Base-by-base conservation (phyloP, 1,140 invertebrate species). In the Ostrea denselamellosa region DNA sequence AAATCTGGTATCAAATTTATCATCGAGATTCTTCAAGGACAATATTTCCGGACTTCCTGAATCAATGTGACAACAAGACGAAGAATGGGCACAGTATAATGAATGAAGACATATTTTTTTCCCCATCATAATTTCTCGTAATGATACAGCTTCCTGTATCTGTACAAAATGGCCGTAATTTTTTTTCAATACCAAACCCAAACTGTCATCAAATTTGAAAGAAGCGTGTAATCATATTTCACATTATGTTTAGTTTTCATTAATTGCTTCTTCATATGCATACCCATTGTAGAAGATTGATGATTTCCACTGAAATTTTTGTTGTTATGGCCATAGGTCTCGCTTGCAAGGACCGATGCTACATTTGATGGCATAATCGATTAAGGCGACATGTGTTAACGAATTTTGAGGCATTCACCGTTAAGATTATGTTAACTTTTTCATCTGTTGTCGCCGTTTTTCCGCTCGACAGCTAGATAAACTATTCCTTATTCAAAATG, bases 201-300 rank as follows among this genome's bases (percentile, higher is more conserved):
- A 25, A 22, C 65, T 71, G 65, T 71, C 65, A 71, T 28, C n/a
- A 25, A 25, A 71, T 28, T 71, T 71, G 65, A 71, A 71, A 22
- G 12, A 28, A 71, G 65, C 8, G 8, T 28, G 22, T 71, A 10
- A 71, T 71, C 25, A 71, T 28, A 28, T 9, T 25, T n/a, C 9
- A n/a, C 22, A 25, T 22, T 3, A 12, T 25, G 22, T 12, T 58
- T 8, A 71, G 22, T 25, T 71, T 71, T 71, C 25, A 28, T 28
- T 10, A 25, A 71, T 25, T 71, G n/a, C 22, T 71, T 22, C 10
- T 71, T 71, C 12, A 3, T 28, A 22, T 22, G 5, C 65, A 28
- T 22, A 71, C 65, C n/a, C 25, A 71, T 28, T 25, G 65, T 28
- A 8, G 65, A 12, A 22, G 65, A 71, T 71, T 22, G 65, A 71